Percentiles rank a stretch among this genome's conserved stretches.
Evolutionary conservation across 2,888 invertebrate species (phyloP).

Genomic region (Drosophila macrospina): DNA sequence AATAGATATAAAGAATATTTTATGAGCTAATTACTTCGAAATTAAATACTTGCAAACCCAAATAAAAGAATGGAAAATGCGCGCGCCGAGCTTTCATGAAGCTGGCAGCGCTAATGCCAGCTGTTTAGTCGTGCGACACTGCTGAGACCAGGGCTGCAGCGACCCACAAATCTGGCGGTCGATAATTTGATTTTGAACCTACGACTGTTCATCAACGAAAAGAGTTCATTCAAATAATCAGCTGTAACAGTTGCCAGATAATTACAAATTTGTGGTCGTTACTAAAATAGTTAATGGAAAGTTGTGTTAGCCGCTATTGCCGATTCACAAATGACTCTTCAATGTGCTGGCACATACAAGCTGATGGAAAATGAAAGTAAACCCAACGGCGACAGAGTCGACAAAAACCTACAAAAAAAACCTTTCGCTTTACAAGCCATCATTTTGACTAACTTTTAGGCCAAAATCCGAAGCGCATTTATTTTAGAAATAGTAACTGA

Average conservation of each 20-base stretch:
- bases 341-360: not conserved
- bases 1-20: not conserved
- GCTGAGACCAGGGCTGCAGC: constrained; percentile 43
- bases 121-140: constrained; percentile 48
- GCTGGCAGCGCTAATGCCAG: constrained; percentile 47
- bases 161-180: constrained; percentile 10
- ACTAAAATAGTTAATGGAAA: constrained; percentile 15
- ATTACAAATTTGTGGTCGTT: constrained; percentile 28
- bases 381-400: not conserved
- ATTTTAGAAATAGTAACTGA: constrained; percentile 4
- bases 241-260: constrained; percentile 39
- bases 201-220: not conserved
- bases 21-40: not conserved
- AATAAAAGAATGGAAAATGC: constrained; percentile 20
- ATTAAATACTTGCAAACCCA: not conserved
- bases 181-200: constrained; percentile 16
- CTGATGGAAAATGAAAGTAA: constrained; percentile 5
- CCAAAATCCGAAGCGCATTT: constrained; percentile 23
- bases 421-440: not conserved
- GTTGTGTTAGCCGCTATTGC: constrained; percentile 10
- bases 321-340: constrained; percentile 3
- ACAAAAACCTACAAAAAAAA: not conserved
- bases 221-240: constrained; percentile 1
- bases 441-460: constrained; percentile 8
- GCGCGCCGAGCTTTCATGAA: constrained; percentile 25